These are phyloP conservation scores for Lepidocyrtinus sp. DNA, from an alignment of 2,888 invertebrate species.

Conservation along the genomic window DNA sequence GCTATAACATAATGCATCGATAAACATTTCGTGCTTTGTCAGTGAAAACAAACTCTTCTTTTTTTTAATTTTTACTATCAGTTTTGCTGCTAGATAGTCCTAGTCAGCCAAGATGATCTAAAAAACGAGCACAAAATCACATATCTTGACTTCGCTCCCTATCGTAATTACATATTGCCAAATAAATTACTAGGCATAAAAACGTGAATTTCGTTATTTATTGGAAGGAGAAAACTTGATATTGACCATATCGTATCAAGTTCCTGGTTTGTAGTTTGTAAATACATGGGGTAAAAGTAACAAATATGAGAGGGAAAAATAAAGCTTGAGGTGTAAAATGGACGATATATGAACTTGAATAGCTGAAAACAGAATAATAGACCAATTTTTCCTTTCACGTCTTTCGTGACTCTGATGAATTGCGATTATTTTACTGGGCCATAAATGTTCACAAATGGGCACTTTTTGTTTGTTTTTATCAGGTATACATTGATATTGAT, in stretches of 20 bases:
- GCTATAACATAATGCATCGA: not conserved
- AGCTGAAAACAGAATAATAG: not conserved
- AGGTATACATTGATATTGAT: conserved; percentile 1
- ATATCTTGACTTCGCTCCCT: not conserved
- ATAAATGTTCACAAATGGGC: conserved; percentile 2
- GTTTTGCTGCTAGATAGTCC: not conserved
- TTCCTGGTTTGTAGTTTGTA: no score
- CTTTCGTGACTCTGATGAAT: conserved; percentile 11
- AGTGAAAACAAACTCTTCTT: conserved; percentile 1
- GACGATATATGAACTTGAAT: not conserved
- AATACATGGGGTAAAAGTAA: no score
- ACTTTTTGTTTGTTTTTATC: conserved; percentile 15
- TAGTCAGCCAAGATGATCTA: not conserved
- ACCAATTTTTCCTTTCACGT: conserved; percentile 16
- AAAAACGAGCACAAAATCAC: not conserved
- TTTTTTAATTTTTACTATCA: not conserved
- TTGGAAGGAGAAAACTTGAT: conserved; percentile 15
- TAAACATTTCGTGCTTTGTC: not conserved
- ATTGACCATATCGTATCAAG: not conserved
- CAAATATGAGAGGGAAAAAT: no score
- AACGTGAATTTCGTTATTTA: conserved; percentile 15
- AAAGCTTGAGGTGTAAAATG: no score
- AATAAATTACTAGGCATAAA: conserved; percentile 2
- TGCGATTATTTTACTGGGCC: conserved; percentile 13
- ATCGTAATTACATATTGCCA: conserved; percentile 9